phyloP scores from a whole-genome alignment of 2,888 invertebrate species.

The Phaedon cochleariae region DNA sequence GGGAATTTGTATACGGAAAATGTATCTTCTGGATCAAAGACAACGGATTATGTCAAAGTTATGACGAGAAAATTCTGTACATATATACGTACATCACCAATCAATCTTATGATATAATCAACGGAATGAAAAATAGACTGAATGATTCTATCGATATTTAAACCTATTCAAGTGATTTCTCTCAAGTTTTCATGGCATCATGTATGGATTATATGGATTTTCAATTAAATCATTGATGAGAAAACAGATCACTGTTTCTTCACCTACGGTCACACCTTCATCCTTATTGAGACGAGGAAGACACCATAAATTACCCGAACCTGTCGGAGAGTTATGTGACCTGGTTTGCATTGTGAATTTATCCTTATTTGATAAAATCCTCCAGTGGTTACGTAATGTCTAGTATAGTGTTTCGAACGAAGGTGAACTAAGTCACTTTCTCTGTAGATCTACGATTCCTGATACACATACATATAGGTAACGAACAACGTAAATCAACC shows the following conservation, averaged over 20 bases:
- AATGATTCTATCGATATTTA: no score
- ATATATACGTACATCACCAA: no score
- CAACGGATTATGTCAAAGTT: no score
- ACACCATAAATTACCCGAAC: not conserved
- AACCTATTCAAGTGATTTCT: no score
- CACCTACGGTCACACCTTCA: not conserved
- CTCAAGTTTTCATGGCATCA: no score
- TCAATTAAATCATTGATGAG: no score
- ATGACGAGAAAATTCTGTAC: no score
- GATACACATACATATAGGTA: slow-evolving; percentile 7
- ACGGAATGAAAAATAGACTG: no score
- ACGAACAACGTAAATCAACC: slow-evolving; percentile 9
- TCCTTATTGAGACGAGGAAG: not conserved
- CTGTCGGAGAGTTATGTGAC: not conserved
- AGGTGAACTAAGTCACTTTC: slow-evolving; percentile 7
- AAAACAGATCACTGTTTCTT: not conserved
- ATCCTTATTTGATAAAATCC: slow-evolving; percentile 11
- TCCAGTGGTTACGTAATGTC: slow-evolving; percentile 1
- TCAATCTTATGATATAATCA: no score
- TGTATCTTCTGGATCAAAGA: no score
- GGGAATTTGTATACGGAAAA: no score
- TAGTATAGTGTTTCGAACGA: not conserved
- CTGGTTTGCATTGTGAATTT: not conserved
- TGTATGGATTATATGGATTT: no score
- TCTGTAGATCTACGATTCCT: slow-evolving; percentile 3